Conservation (phyloP, 2,888 invertebrate species). For the Sialis lutaria region DNA sequence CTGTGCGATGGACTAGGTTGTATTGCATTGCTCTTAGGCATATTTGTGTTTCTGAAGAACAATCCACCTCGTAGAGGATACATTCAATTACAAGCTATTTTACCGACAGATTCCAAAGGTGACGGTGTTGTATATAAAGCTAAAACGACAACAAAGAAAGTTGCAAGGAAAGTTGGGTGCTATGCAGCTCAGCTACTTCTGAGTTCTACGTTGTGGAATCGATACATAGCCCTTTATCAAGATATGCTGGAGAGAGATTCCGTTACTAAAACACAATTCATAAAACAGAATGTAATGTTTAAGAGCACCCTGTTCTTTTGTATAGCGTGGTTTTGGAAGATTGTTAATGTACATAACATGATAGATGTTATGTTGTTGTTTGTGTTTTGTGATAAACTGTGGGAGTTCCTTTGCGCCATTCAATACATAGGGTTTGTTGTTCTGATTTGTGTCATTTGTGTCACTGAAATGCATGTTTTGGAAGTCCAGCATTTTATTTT, state of each 20-base stretch:
- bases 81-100: slow-evolving; percentile 41
- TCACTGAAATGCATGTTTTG: slow-evolving; percentile 54
- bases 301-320: slow-evolving; percentile 57
- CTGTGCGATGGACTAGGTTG: slow-evolving; percentile 66
- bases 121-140: slow-evolving; percentile 44
- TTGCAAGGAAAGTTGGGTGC: slow-evolving; percentile 43
- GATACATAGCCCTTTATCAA: slow-evolving; percentile 66
- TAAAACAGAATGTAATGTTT: slow-evolving; percentile 40
- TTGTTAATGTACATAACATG: slow-evolving; percentile 63
- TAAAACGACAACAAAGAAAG: slow-evolving; percentile 46
- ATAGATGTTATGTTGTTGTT: slow-evolving; percentile 56
- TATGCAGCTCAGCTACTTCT: slow-evolving; percentile 54
- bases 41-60: slow-evolving; percentile 47
- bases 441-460: slow-evolving; percentile 44
- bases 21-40: slow-evolving; percentile 49
- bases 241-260: slow-evolving; percentile 50
- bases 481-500: slow-evolving; percentile 38
- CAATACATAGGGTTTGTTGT: slow-evolving; percentile 56
- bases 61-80: slow-evolving; percentile 60
- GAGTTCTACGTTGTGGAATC: slow-evolving; percentile 68
- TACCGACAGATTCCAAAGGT: slow-evolving; percentile 27
- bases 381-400: slow-evolving; percentile 65
- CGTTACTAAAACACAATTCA: slow-evolving; percentile 31
- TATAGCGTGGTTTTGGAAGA: slow-evolving; percentile 57
- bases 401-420: slow-evolving; percentile 53